Evolutionary conservation across 2,113 vertebrate genomes (phyloP).

Genomic region (Cranoglanis bouderius): DNA sequence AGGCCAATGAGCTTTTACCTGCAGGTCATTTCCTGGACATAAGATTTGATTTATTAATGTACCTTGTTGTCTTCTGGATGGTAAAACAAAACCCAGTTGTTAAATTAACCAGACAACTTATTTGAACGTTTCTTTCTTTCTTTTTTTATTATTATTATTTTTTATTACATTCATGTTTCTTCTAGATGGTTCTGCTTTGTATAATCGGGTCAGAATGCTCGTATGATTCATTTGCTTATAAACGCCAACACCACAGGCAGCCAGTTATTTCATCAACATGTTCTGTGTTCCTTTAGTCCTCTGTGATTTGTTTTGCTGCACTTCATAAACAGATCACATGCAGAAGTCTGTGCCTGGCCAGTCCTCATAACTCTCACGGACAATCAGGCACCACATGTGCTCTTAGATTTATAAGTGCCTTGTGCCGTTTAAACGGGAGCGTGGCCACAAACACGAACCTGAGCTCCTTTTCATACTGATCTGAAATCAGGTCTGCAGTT

Average conservation of each 20-base stretch:
- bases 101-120: neutral
- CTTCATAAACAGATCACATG: slow-evolving; percentile 29
- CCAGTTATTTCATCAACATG: slow-evolving; percentile 38
- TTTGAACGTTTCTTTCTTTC: neutral
- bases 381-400: neutral
- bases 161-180: neutral
- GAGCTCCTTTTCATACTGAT: slow-evolving; percentile 18
- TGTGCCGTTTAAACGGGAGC: slow-evolving; percentile 20
- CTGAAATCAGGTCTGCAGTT: slow-evolving; percentile 29
- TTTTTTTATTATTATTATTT: too few species aligned
- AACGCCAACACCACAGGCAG: slow-evolving; percentile 27
- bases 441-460: slow-evolving; percentile 16
- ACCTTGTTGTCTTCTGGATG: neutral
- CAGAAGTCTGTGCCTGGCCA: neutral
- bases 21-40: neutral
- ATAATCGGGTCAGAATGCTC: neutral
- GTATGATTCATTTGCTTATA: slow-evolving; percentile 28
- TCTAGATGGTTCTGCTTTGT: neutral
- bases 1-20: slow-evolving; percentile 2
- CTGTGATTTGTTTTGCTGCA: slow-evolving; percentile 24
- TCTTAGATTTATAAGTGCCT: neutral
- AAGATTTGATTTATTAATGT: neutral
- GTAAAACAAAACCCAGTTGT: neutral
- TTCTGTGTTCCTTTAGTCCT: neutral
- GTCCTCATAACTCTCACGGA: neutral